phyloP scores from a whole-genome alignment of 2,113 vertebrate genomes.

The Aldabrachelys gigantea region DNA sequence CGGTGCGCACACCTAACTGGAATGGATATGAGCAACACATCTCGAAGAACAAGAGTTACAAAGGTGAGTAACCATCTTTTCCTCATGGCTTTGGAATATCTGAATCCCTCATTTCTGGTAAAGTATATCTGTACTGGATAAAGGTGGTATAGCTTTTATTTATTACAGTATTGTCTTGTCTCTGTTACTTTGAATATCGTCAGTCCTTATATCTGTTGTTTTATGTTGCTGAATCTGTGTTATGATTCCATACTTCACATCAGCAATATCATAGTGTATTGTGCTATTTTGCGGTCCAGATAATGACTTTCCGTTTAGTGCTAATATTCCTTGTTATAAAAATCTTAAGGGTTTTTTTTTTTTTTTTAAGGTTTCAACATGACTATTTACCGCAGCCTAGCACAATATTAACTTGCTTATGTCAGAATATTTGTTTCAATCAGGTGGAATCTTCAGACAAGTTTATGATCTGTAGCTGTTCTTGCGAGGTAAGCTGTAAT shows the following conservation, averaged over 20 bases:
- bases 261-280: not conserved
- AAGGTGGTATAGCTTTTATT: not conserved
- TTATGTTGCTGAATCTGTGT: not conserved
- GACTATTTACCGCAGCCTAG: not conserved
- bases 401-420: not conserved
- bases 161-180: not conserved
- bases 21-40: too few species aligned
- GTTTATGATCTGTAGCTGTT: constrained; percentile 41
- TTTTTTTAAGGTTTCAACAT: not conserved
- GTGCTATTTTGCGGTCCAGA: not conserved
- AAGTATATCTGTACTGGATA: not conserved
- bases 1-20: too few species aligned
- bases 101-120: not conserved
- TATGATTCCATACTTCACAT: not conserved
- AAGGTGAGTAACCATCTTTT: too few species aligned
- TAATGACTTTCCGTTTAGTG: not conserved
- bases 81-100: not conserved
- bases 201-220: not conserved
- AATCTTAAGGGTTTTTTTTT: not conserved
- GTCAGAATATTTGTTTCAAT: constrained; percentile 50
- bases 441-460: constrained; percentile 11
- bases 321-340: not conserved
- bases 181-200: not conserved
- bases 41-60: too few species aligned
- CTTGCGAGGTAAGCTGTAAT: constrained; percentile 39